These are phyloP conservation scores for Rhadina sibilatrix DNA, from an alignment of 2,113 vertebrate species.

Conservation along the genomic window DNA sequence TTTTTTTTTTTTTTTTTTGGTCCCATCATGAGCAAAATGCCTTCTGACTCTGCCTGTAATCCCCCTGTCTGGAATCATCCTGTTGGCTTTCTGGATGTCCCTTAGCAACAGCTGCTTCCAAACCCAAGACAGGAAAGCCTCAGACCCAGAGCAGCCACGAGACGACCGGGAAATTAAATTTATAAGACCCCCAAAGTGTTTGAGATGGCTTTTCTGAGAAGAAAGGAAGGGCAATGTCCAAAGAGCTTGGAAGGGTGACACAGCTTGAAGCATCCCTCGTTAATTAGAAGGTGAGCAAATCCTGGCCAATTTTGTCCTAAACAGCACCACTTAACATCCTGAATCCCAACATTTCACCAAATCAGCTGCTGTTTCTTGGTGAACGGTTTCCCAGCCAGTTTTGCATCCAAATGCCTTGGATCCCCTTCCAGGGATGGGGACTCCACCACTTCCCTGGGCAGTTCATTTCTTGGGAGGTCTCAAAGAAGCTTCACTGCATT, in stretches of 20 bases:
- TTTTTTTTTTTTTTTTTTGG: too few species aligned
- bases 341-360: not conserved
- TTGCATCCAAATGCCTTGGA: not conserved
- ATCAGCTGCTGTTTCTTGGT: not conserved
- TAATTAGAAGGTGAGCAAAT: not conserved
- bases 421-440: not conserved
- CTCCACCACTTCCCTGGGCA: not conserved
- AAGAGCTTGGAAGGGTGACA: not conserved
- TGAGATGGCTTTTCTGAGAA: not conserved
- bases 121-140: not conserved
- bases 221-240: not conserved
- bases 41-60: not conserved
- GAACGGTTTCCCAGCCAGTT: not conserved
- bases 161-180: not conserved
- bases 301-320: not conserved
- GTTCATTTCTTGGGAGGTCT: not conserved
- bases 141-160: not conserved
- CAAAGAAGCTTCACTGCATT: not conserved
- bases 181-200: not conserved
- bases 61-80: not conserved
- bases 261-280: not conserved
- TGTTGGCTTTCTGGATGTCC: not conserved
- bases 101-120: not conserved
- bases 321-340: too few species aligned
- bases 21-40: not conserved